Conservation (phyloP, 2,888 invertebrate species). For the Hirtodrosophila cameraria region DNA sequence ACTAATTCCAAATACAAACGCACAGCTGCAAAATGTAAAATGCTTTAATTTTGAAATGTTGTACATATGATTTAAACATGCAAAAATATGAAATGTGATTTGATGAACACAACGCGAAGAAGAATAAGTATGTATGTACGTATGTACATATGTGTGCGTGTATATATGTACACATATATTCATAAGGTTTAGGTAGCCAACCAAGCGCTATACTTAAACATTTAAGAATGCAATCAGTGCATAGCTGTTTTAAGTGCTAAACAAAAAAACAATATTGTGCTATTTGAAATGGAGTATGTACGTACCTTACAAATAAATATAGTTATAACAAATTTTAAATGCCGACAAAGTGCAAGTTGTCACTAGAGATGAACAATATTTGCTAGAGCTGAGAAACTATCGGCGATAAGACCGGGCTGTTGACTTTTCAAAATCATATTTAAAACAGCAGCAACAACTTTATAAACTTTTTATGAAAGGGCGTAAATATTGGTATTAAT, state of each 20-base stretch:
- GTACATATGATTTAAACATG: constrained; percentile 16
- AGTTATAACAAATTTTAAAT: constrained; percentile 33
- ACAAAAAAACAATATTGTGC: not conserved
- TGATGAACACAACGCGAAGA: constrained; percentile 16
- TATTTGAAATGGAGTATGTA: constrained; percentile 7
- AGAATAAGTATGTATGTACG: constrained; percentile 2
- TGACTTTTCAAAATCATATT: not conserved
- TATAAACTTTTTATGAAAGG: too few species aligned
- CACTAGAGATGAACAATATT: constrained; percentile 36
- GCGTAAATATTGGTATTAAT: too few species aligned
- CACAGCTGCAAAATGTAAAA: constrained; percentile 48
- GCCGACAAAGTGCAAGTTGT: constrained; percentile 67
- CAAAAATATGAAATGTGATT: constrained; percentile 9
- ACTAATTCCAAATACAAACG: not conserved
- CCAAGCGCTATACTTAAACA: not conserved
- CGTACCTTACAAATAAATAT: constrained; percentile 52
- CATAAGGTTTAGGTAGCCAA: not conserved
- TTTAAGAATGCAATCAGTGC: not conserved
- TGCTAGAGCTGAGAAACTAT: constrained; percentile 4
- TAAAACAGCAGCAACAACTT: not conserved
- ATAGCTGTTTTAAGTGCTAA: too few species aligned
- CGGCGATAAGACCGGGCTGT: constrained; percentile 16
- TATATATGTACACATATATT: constrained; percentile 9
- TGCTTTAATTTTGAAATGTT: constrained; percentile 42
- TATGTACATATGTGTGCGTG: not conserved